Evolutionary conservation across 1,140 invertebrate genomes (phyloP), one percentile per base, ranked within the genome.

Genomic region (Megalopta genalis): DNA sequence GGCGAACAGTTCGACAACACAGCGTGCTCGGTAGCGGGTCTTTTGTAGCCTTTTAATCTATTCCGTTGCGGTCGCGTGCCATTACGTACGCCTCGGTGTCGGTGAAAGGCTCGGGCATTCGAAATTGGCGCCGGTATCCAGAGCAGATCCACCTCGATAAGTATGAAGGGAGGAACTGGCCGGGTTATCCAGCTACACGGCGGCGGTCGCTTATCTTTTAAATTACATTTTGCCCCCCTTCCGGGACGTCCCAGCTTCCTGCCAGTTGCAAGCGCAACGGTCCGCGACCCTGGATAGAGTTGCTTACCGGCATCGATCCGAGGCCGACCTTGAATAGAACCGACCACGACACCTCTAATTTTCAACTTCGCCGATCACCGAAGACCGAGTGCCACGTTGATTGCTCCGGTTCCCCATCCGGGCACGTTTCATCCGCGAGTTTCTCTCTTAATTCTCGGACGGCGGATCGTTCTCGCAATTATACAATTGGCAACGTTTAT

Each of bases 201-300:
- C 42, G 27, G 46, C 59, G 39, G 72, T 52, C 46, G 80, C 85
- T 88, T 82, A 88, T 90, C 84, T 86, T 80, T 86, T 71, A 80
- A 86, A 88, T 88, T 86, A 87, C 81, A 86, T 88, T 89, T 82
- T 64, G 67, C 65, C 76, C 57, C 73, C 74, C 63, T 12, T 42
- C 14, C 14, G 39, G 71, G 12, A 46, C 21, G 8, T 23, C 14
- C 49, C 7, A 66, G 62, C 9, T 18, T 23, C 65, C 66, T 77
- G 74, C 54, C 74, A 77, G 49, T 32, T 60, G 64, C 66, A 77
- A 46, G 52, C 62, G 60, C 25, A 62, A 69, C 66, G 25, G 12
- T 60, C 54, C 54, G 23, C 66, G 32, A 68, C 37, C 54, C 23
- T 78, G 54, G 46, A 68, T 59, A 67, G 42, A 62, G 77, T 79